phyloP scores from a whole-genome alignment of 2,888 invertebrate species.

The Fissipunctia ypsillon region DNA sequence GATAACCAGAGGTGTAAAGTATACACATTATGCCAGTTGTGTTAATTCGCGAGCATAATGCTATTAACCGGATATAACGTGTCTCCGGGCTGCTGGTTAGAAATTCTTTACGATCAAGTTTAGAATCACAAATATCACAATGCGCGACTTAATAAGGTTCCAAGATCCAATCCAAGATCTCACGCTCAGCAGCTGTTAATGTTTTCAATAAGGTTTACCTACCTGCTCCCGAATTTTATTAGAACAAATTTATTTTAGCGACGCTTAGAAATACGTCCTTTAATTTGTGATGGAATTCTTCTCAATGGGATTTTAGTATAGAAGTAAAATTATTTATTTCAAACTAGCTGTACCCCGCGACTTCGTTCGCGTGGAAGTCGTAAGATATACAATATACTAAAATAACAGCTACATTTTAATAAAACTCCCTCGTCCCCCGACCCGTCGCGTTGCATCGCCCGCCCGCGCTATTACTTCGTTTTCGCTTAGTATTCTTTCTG shows the following conservation, averaged over 20 bases:
- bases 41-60: not conserved
- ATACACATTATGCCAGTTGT: not conserved
- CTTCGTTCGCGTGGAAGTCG: too few relatives aligned
- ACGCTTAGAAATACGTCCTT: not conserved
- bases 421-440: too few relatives aligned
- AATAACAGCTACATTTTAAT: too few relatives aligned
- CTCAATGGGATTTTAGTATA: not conserved
- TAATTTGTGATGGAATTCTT: conserved; percentile 1
- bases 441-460: too few relatives aligned
- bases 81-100: not conserved
- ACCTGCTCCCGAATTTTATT: not conserved
- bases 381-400: too few relatives aligned
- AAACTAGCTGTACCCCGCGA: too few relatives aligned
- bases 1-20: not conserved
- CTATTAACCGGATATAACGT: not conserved
- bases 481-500: too few relatives aligned
- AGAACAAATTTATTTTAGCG: not conserved
- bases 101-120: not conserved
- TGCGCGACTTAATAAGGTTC: too few relatives aligned
- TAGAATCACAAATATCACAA: not conserved
- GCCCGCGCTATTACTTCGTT: too few relatives aligned
- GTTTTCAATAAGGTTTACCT: not conserved
- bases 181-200: not conserved
- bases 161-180: not conserved
- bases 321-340: too few relatives aligned